Percentiles rank a stretch among this genome's conserved stretches.
Conservation (phyloP, 2,888 invertebrate species). For the Polyommatus icarus region DNA sequence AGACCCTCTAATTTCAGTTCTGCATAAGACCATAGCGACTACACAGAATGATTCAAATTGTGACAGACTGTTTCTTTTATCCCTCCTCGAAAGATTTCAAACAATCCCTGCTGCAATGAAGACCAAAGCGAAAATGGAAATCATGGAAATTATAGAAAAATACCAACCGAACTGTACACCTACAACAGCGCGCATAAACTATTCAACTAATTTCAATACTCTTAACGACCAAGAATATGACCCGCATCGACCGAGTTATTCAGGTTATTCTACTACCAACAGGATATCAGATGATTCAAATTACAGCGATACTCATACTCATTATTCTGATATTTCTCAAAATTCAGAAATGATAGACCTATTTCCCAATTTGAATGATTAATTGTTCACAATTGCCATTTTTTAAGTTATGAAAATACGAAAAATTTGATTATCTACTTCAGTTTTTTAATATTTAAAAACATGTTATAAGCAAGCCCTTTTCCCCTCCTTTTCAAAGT, state of each 20-base stretch:
- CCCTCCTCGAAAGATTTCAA: constrained; percentile 18
- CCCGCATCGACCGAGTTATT: constrained; percentile 37
- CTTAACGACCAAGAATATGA: constrained; percentile 17
- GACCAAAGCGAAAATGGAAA: constrained; percentile 17
- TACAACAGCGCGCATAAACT: constrained; percentile 16
- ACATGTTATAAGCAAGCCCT: constrained; percentile 1
- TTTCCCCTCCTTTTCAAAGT: constrained; percentile 15
- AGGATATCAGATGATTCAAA: constrained; percentile 38
- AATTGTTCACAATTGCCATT: constrained; percentile 20
- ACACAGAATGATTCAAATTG: constrained; percentile 37
- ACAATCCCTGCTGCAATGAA: constrained; percentile 20
- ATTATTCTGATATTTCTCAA: constrained; percentile 16
- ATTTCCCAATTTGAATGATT: constrained; percentile 20
- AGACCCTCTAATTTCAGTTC: constrained; percentile 37
- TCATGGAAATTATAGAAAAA: constrained; percentile 7
- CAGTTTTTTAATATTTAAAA: constrained; percentile 28
- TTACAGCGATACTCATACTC: constrained; percentile 20
- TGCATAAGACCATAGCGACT: constrained; percentile 37
- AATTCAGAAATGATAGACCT: constrained; percentile 20
- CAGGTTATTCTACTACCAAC: constrained; percentile 39
- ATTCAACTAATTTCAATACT: constrained; percentile 13
- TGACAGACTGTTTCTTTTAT: constrained; percentile 32
- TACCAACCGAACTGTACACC: constrained; percentile 19
- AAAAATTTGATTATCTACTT: constrained; percentile 41
- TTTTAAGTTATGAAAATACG: constrained; percentile 39